Evolutionary conservation across 2,888 invertebrate genomes (phyloP).

Genomic region (Drosophila prolongata): DNA sequence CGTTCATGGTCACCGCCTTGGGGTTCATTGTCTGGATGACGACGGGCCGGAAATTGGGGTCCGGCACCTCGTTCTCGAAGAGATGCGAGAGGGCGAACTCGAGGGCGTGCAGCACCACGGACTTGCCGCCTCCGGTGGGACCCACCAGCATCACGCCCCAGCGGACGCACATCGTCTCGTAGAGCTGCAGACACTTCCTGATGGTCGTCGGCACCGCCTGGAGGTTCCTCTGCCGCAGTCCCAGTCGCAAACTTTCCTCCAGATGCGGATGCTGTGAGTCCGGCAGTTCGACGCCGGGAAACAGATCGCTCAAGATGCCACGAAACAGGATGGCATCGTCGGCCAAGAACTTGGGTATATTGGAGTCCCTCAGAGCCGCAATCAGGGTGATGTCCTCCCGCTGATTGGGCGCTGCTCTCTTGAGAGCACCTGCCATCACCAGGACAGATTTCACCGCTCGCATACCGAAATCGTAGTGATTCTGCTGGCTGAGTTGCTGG

Average conservation of each 20-base stretch:
- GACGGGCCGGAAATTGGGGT: constrained; percentile 89
- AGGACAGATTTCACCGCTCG: constrained; percentile 96
- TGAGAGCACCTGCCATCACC: constrained; percentile 96
- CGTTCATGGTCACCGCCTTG: constrained; percentile 94
- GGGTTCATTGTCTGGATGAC: constrained; percentile 93
- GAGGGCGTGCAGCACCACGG: constrained; percentile 90
- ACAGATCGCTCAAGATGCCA: constrained; percentile 95
- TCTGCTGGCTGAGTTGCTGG: constrained; percentile 95
- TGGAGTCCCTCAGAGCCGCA: constrained; percentile 94
- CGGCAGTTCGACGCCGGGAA: constrained; percentile 92
- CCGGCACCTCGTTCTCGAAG: constrained; percentile 86
- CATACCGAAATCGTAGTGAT: constrained; percentile 97
- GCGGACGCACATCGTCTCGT: constrained; percentile 95
- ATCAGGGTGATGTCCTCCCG: constrained; percentile 93
- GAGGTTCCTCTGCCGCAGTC: constrained; percentile 86
- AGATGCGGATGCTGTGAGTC: constrained; percentile 92
- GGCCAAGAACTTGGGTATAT: constrained; percentile 94
- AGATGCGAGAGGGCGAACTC: constrained; percentile 89
- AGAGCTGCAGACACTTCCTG: constrained; percentile 89
- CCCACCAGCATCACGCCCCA: constrained; percentile 97
- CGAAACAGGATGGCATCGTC: constrained; percentile 94
- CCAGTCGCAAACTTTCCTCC: constrained; percentile 87
- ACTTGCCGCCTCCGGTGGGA: constrained; percentile 95
- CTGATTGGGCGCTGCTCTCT: constrained; percentile 93
- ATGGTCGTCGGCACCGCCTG: constrained; percentile 87